These are phyloP conservation scores for Dastarcus helophoroides DNA, from an alignment of 2,888 invertebrate genomes.

Conservation along the genomic window DNA sequence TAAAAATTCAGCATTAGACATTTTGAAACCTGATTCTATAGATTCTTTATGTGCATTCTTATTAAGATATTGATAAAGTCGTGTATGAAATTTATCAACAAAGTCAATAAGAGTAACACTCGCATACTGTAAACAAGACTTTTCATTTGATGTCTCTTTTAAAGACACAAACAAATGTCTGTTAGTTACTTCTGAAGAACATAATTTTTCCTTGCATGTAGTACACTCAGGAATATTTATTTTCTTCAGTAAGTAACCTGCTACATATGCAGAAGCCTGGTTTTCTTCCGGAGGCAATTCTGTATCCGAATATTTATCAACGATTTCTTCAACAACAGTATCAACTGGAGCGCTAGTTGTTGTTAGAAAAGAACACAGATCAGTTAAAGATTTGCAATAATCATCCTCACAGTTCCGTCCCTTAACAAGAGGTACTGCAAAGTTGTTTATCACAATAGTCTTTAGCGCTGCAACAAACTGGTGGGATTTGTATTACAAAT, in stretches of 20 bases:
- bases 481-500: constrained; percentile 8
- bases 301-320: neutral
- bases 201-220: neutral
- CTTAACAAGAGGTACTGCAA: neutral
- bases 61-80: too few relatives aligned
- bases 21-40: too few relatives aligned
- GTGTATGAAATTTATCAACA: too few relatives aligned
- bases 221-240: neutral
- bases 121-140: too few relatives aligned
- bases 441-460: constrained; percentile 6
- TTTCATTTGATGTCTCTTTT: too few relatives aligned
- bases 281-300: neutral
- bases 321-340: constrained; percentile 1
- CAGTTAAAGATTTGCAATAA: constrained; percentile 2
- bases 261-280: constrained; percentile 2
- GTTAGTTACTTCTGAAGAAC: neutral
- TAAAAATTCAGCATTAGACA: too few relatives aligned
- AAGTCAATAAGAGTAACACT: too few relatives aligned
- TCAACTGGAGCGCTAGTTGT: too few relatives aligned
- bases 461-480: constrained; percentile 6
- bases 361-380: constrained; percentile 4
- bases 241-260: constrained; percentile 5
- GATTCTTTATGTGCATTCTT: too few relatives aligned
- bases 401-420: constrained; percentile 7
- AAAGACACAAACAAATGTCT: constrained; percentile 3